Conservation (phyloP, 2,888 invertebrate species). For the Hoplodrina ambigua region DNA sequence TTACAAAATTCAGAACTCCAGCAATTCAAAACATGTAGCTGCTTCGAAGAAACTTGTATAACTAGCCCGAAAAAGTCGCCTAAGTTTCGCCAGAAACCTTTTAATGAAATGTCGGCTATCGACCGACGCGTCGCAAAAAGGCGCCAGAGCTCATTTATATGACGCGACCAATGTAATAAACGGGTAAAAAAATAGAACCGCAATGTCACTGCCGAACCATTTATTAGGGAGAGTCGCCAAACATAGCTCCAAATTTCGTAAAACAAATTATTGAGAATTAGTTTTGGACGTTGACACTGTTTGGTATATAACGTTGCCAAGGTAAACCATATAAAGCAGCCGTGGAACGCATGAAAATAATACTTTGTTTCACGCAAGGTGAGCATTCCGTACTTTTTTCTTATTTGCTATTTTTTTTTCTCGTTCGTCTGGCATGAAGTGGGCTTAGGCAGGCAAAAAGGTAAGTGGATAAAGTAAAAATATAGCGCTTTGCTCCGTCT, state of each 20-base stretch:
- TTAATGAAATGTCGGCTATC: constrained; percentile 56
- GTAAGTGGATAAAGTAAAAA: background rate
- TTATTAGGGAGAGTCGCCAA: constrained; percentile 68
- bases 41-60: constrained; percentile 18
- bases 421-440: background rate
- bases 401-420: constrained; percentile 1
- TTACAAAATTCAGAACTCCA: background rate
- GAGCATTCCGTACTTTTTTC: background rate
- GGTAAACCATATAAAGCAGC: constrained; percentile 20
- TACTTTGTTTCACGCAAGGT: background rate
- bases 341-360: background rate
- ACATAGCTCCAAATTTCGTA: constrained; percentile 57
- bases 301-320: constrained; percentile 31
- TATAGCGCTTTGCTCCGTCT: background rate
- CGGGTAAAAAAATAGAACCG: constrained; percentile 65
- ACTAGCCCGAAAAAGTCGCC: constrained; percentile 21
- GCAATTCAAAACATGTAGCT: constrained; percentile 13
- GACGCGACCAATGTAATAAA: constrained; percentile 69
- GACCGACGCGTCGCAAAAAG: constrained; percentile 55
- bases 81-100: constrained; percentile 33
- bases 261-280: constrained; percentile 57
- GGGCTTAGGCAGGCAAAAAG: background rate
- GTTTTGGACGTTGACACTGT: constrained; percentile 49
- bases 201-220: constrained; percentile 70
- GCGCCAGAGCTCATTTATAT: constrained; percentile 68